Percentiles rank a stretch among this genome's conserved stretches.
These are phyloP conservation scores for Byasa hedistus DNA, from an alignment of 2,888 invertebrate genomes.

Conservation along the genomic window DNA sequence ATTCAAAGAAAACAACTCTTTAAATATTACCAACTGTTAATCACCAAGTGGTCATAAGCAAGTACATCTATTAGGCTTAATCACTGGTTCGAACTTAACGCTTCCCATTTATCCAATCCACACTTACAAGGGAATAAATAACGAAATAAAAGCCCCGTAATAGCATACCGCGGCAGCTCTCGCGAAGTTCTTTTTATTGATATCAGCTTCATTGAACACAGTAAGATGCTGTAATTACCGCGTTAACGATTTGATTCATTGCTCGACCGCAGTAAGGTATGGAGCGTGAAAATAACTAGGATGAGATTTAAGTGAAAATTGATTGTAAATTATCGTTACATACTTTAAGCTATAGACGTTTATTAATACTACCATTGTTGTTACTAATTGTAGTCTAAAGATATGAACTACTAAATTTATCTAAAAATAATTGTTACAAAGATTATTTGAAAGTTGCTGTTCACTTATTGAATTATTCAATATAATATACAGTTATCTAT, in stretches of 20 bases:
- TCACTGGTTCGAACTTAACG: conserved; percentile 35
- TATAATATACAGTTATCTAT: no score
- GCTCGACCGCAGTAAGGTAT: conserved; percentile 30
- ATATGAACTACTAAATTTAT: background rate
- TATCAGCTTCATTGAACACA: conserved; percentile 46
- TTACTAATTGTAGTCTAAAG: background rate
- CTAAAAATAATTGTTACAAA: no score
- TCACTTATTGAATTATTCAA: no score
- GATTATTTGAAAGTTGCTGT: no score
- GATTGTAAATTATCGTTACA: conserved; percentile 13
- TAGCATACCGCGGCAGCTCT: conserved; percentile 38
- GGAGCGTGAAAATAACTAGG: conserved; percentile 27
- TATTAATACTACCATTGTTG: background rate
- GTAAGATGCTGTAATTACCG: conserved; percentile 49
- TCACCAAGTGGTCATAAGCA: background rate
- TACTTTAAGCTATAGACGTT: background rate
- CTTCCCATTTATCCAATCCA: conserved; percentile 40
- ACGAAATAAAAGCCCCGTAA: conserved; percentile 47
- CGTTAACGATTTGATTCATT: conserved; percentile 55
- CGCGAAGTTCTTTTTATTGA: conserved; percentile 49
- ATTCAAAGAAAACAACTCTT: background rate
- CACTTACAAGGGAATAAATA: conserved; percentile 46
- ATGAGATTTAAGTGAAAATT: conserved; percentile 28
- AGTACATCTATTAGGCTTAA: conserved; percentile 17
- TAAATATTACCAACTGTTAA: background rate